phyloP scores from a whole-genome alignment of 2,113 vertebrate species.

The Poecile atricapillus region DNA sequence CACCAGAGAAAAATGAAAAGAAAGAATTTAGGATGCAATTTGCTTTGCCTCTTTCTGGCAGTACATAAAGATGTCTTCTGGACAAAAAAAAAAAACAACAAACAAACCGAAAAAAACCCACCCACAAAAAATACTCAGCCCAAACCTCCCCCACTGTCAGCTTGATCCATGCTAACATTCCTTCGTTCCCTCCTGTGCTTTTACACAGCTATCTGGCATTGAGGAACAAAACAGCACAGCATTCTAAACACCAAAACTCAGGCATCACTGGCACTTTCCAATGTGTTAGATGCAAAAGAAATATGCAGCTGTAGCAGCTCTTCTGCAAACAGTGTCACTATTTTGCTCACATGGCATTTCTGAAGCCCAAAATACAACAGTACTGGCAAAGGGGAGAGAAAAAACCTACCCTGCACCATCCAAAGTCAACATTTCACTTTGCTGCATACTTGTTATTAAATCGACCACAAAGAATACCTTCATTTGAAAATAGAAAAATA shows the following conservation, averaged over 20 bases:
- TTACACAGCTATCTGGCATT: neutral
- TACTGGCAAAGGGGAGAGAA: neutral
- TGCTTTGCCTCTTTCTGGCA: neutral
- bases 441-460: conserved; percentile 49
- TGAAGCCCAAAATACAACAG: conserved; percentile 39
- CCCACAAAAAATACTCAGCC: neutral
- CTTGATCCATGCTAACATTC: neutral
- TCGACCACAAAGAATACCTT: conserved; percentile 74
- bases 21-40: conserved; percentile 10
- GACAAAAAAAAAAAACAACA: neutral
- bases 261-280: neutral
- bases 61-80: neutral
- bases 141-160: neutral
- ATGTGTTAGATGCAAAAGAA: neutral
- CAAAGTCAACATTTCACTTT: conserved; percentile 56
- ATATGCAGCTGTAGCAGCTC: neutral
- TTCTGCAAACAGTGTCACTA: neutral
- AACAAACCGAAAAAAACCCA: neutral
- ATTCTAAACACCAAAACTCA: neutral
- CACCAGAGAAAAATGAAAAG: conserved; percentile 33
- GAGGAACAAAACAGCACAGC: neutral
- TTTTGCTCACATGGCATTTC: conserved; percentile 30
- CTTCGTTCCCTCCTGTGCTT: neutral
- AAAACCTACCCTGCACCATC: neutral
- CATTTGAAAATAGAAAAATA: conserved; percentile 74